Base-by-base conservation (phyloP, 2,888 invertebrate genomes). In the Oscheius sp. region DNA sequence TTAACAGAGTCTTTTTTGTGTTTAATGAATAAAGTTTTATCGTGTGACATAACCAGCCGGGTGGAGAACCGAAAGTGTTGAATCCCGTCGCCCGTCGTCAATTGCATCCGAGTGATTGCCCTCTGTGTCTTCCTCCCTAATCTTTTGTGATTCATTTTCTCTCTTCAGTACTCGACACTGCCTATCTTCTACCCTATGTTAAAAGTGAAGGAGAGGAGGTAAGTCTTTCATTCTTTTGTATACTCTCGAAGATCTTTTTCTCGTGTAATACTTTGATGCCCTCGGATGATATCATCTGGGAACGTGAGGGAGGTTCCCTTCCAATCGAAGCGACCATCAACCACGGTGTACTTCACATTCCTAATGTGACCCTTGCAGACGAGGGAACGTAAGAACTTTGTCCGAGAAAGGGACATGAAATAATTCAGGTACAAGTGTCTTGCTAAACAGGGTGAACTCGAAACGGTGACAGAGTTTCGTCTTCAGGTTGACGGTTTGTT, bases 401-500 rank as follows among this genome's bases (percentile, higher is more conserved):
- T 26, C 28, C 30, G 30, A 4, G 9, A 44, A 24, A 9, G 20
- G 14, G 36, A 44, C 38, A 5, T 5, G 17, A 1, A 22, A 9
- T 38, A 9, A 24, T 41, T 20, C 57, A 76, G 75, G 2, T 76
- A 76, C 65, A 72, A 63, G 5, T 76, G 76, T 32, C 66, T 68
- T 28, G 73, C 73, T 5, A 68, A 68, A 26, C 28, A 44, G 8
- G 49, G 71, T 41, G 71, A 77, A 56, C 24, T 68, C 32, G 45
- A 64, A 47, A 59, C 71, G 28, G 26, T 68, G 36, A 73, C 80
- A 5, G 71, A 70, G 9, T 70, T 78, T 1, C 68, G 77, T n/a
- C 61, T 82, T 9, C 76, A 78, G 71, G 77, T 82, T 20, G 82
- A 76, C 26, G 82, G 74, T 78, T n/a, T n/a, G n/a, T n/a, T n/a